Base-by-base conservation (phyloP, 2,797 vertebrate species). In the Muscicapa striata region DNA sequence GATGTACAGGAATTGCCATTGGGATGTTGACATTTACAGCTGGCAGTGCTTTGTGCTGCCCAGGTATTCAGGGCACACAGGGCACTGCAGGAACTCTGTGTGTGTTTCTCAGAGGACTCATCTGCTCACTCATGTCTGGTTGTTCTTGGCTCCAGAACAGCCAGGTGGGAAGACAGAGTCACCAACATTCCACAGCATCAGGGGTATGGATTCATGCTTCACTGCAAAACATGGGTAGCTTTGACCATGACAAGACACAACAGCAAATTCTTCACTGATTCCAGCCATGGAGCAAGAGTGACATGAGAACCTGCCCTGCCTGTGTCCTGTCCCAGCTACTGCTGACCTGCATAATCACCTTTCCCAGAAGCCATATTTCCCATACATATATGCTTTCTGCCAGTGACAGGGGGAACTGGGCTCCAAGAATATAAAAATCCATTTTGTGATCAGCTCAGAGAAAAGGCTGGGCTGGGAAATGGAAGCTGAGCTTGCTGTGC, bases 1-100 rank as follows among this genome's bases (percentile, higher is more conserved):
- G 73, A 91, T 38, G 61, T 43, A 73, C 80, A 64, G 45, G 57
- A 78, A 89, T 79, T 87, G 85, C 89, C 92, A 43, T 2, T 26
- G 81, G 74, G 87, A 64, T 30, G 69, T 15, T 96, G 92, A 91
- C 93, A 95, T 95, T 96, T 91, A 17, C 54, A 79, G 81, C 40
- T 86, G 89, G 73, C 94, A 89, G 84, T n/a, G 64, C 67, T 91
- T n/a, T 38, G 54, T 2, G 43, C 82, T 75, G 51, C 89, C 3
- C 26, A 92, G 78, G 80, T 13, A 30, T 34, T 86, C 48, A n/a
- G 81, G 79, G 90, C 76, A 89, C 34, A 17, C 2, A 15, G 82
- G 84, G 84, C 80, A 74, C 52, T 41, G 64, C 80, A 68, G 73
- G 34, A 75, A n/a, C 73, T 59, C 83, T 57, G 15, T 10, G 48